Conservation (phyloP, 2,797 vertebrate genomes). For the Rhynchonycteris naso region DNA sequence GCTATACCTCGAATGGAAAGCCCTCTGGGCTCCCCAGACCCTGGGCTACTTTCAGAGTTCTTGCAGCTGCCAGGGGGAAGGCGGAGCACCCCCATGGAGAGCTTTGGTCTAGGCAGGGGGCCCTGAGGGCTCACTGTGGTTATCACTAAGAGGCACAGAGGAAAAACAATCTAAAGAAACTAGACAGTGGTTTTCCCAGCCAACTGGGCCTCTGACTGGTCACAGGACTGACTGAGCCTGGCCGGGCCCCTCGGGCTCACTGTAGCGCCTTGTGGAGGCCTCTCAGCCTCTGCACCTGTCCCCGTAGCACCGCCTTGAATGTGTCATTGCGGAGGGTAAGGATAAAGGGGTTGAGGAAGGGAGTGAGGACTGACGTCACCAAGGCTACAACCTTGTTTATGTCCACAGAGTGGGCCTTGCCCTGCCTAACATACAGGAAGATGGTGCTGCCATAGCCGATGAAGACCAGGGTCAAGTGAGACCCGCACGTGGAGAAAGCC, state of each 20-base stretch:
- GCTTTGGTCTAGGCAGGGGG: too few species aligned
- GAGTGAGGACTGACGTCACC: conserved; percentile 63
- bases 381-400: conserved; percentile 41
- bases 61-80: background rate
- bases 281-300: conserved; percentile 31
- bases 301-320: background rate
- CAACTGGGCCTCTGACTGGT: background rate
- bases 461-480: conserved; percentile 67
- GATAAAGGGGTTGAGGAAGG: conserved; percentile 68
- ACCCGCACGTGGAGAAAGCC: conserved; percentile 51
- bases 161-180: background rate
- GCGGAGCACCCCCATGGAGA: background rate
- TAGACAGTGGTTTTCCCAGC: background rate
- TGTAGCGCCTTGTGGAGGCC: background rate
- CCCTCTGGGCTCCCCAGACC: background rate
- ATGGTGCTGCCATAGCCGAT: conserved; percentile 65
- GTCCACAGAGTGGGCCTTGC: conserved; percentile 11
- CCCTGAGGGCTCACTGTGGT: background rate
- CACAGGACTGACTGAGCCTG: background rate
- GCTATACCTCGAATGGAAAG: background rate
- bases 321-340: conserved; percentile 65
- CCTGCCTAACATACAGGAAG: conserved; percentile 64
- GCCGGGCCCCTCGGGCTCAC: background rate
- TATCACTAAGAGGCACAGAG: background rate
- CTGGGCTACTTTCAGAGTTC: background rate